Evolutionary conservation across 2,888 invertebrate genomes (phyloP).

Genomic region (Tetragonisca angustula): DNA sequence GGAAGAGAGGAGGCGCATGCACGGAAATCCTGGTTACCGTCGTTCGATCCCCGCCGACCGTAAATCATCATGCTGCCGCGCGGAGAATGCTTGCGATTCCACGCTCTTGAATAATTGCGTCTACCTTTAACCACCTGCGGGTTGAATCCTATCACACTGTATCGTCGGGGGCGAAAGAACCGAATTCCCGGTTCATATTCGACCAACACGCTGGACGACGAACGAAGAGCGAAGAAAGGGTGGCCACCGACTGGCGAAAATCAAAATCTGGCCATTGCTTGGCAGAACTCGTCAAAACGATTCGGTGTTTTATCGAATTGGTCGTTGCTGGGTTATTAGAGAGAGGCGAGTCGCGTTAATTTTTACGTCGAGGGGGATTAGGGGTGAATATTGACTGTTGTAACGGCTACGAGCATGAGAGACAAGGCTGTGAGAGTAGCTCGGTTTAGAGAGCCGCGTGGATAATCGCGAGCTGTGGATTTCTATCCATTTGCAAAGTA

Average conservation of each 20-base stretch:
- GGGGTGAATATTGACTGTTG: too few relatives aligned
- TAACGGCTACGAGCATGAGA: not conserved
- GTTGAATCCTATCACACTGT: slow-evolving; percentile 65
- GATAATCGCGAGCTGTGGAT: not conserved
- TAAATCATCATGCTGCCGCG: slow-evolving; percentile 63
- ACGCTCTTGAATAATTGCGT: slow-evolving; percentile 68
- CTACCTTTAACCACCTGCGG: slow-evolving; percentile 67
- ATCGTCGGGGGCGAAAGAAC: slow-evolving; percentile 50
- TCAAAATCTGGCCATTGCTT: not conserved
- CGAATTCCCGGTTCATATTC: slow-evolving; percentile 52
- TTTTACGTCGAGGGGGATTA: not conserved
- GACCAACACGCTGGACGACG: slow-evolving; percentile 19
- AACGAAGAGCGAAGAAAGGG: not conserved
- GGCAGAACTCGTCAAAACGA: not conserved
- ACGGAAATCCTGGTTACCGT: slow-evolving; percentile 67
- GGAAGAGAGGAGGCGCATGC: slow-evolving; percentile 23
- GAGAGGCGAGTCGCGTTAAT: too few relatives aligned
- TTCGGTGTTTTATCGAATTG: not conserved
- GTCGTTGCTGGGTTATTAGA: not conserved
- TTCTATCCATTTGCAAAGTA: too few relatives aligned
- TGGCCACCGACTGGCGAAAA: too few relatives aligned
- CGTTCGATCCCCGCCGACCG: slow-evolving; percentile 61
- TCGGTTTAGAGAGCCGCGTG: not conserved
- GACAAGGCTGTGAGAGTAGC: not conserved
- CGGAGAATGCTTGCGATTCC: slow-evolving; percentile 68